Percentiles rank a stretch among this genome's conserved stretches.
Evolutionary conservation across 2,888 invertebrate species (phyloP).

Genomic region (Pammene fasciana): DNA sequence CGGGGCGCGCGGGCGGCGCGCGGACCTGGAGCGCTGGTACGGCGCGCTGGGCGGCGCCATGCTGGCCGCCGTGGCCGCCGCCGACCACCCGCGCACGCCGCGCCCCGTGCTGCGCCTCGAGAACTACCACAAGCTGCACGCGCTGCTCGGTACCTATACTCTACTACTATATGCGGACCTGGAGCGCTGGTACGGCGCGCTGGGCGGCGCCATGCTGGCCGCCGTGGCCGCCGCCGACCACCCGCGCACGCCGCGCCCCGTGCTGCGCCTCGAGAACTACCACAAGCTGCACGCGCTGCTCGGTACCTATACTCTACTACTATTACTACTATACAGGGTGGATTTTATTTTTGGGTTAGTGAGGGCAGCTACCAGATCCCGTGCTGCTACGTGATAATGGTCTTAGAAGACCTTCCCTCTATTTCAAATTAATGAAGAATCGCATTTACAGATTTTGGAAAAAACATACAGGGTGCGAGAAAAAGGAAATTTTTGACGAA

Average conservation of each 20-base stretch:
- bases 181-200: conserved; percentile 93
- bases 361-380: too few relatives aligned
- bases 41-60: conserved; percentile 88
- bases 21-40: conserved; percentile 97
- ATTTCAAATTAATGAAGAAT: too few relatives aligned
- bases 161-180: conserved; percentile 90
- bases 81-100: conserved; percentile 94
- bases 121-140: conserved; percentile 97
- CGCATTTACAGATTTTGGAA: too few relatives aligned
- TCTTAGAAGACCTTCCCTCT: too few relatives aligned
- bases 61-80: conserved; percentile 89
- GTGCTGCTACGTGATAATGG: too few relatives aligned
- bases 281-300: conserved; percentile 95
- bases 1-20: conserved; percentile 90
- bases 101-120: conserved; percentile 96
- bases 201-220: conserved; percentile 90
- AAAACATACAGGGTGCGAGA: too few relatives aligned
- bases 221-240: conserved; percentile 91
- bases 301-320: too few relatives aligned
- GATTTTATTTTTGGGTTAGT: too few relatives aligned
- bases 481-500: too few relatives aligned
- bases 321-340: too few relatives aligned
- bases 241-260: conserved; percentile 94
- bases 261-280: conserved; percentile 97
- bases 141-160: conserved; percentile 78